These are phyloP conservation scores for Drosophila fuyamai DNA, from an alignment of 1,140 invertebrate genomes.

Conservation along the genomic window DNA sequence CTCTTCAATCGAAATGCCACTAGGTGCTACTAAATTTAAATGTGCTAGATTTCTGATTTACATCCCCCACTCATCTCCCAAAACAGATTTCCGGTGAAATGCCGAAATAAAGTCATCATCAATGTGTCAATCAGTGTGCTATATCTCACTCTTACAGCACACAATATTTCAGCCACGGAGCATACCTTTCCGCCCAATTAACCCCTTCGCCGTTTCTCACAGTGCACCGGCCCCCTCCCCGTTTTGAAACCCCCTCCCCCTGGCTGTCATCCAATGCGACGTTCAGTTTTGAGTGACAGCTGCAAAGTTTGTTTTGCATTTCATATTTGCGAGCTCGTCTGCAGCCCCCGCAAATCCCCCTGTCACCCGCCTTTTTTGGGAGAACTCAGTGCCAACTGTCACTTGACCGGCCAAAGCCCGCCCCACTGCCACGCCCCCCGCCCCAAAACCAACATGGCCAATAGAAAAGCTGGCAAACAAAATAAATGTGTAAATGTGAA, in stretches of 20 bases:
- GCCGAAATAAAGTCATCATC: conserved; percentile 43
- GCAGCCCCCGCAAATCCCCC: background rate
- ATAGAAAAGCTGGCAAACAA: conserved; percentile 75
- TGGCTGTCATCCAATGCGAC: conserved; percentile 60
- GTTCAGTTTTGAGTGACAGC: conserved; percentile 82
- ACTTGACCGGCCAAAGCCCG: conserved; percentile 71
- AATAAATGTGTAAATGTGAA: conserved; percentile 81
- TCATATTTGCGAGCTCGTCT: conserved; percentile 70
- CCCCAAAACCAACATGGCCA: conserved; percentile 54
- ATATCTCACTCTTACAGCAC: conserved; percentile 15
- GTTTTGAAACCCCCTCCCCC: background rate
- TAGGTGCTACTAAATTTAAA: background rate
- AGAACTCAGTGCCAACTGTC: conserved; percentile 67
- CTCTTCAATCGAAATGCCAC: background rate
- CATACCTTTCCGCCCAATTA: conserved; percentile 73
- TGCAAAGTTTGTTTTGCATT: conserved; percentile 83
- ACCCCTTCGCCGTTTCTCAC: conserved; percentile 65
- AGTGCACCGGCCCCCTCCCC: conserved; percentile 41
- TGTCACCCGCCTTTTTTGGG: background rate
- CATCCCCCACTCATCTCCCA: background rate
- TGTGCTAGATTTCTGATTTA: conserved; percentile 16
- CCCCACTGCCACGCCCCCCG: background rate
- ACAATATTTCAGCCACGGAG: conserved; percentile 10
- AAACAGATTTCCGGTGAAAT: conserved; percentile 16
- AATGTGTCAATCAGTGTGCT: conserved; percentile 45